Conservation (phyloP, 2,797 vertebrate species). For the Protosalanx chinensis region DNA sequence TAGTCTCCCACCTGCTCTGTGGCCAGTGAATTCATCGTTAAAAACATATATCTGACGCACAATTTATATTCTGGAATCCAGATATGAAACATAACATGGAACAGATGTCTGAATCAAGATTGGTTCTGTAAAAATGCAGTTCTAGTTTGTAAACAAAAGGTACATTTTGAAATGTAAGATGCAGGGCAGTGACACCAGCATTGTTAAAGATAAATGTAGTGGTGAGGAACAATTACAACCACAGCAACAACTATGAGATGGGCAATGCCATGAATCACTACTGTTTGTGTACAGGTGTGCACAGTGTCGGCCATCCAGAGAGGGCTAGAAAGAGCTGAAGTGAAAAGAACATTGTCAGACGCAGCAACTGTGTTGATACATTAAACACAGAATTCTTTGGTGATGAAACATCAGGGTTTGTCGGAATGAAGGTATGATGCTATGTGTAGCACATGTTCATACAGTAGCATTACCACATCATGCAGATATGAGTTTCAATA, state of each 20-base stretch:
- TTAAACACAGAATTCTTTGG: constrained; percentile 49
- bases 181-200: constrained; percentile 61
- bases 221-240: constrained; percentile 59
- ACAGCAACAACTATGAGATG: constrained; percentile 43
- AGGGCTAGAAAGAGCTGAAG: constrained; percentile 64
- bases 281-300: constrained; percentile 74
- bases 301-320: constrained; percentile 56
- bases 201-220: constrained; percentile 54
- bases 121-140: constrained; percentile 55
- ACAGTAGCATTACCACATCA: neutral
- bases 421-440: constrained; percentile 36
- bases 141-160: constrained; percentile 40
- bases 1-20: constrained; percentile 24
- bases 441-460: too few species aligned
- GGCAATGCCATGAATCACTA: constrained; percentile 64
- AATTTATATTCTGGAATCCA: neutral
- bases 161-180: constrained; percentile 31
- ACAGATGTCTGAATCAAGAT: constrained; percentile 2
- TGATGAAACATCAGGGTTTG: constrained; percentile 41
- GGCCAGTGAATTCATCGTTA: neutral
- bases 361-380: constrained; percentile 55
- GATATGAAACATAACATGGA: constrained; percentile 6
- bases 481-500: neutral
- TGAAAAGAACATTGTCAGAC: constrained; percentile 65
- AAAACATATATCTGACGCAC: neutral